Evolutionary conservation across 2,797 vertebrate genomes (phyloP), one percentile per base, ranked within the genome.

Genomic region (Pseudomugil gertrudae): DNA sequence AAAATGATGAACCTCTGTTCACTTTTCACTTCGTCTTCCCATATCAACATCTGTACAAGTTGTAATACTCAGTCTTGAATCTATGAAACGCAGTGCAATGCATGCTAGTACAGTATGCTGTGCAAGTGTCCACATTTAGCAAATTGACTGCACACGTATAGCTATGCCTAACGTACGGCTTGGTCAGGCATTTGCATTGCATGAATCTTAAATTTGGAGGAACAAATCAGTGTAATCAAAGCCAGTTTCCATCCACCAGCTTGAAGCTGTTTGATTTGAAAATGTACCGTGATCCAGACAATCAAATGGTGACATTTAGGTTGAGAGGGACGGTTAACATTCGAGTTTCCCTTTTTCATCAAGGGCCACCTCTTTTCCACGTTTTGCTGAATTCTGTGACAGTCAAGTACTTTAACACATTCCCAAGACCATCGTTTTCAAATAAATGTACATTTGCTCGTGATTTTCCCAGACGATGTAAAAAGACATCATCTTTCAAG

Each of bases 51-150:
- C 85, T 92, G 87, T 92, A 92, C 89, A 91, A 76, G 78, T 87
- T 84, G 84, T 81, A 81, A 80, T 78, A 86, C 79, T 69, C 74
- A 69, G 79, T 74, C 83, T 83, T 67, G 78, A 81, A 87, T 87
- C 87, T 76, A 90, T 87, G 85, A 85, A 84, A 90, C 85, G 87
- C 88, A 84, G 87, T 90, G 89, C 87, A 83, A 90, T 90, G 87
- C 90, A 90, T 92, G 90, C 92, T 90, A 89, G 86, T 87, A 86
- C 87, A 89, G 90, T 87, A 80, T 86, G 85, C 83, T 86, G 87
- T 90, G 88, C 86, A 84, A 86, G 86, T 89, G 87, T 92, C 89
- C 87, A 91, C 85, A 77, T 82, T 87, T 63, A 85, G 69, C 83
- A 87, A 86, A 84, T 66, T 53, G 76, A 90, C 89, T 77, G 87